Evolutionary conservation across 2,113 vertebrate genomes (phyloP), one percentile per base, ranked within the genome.

Genomic region (Channa argus): DNA sequence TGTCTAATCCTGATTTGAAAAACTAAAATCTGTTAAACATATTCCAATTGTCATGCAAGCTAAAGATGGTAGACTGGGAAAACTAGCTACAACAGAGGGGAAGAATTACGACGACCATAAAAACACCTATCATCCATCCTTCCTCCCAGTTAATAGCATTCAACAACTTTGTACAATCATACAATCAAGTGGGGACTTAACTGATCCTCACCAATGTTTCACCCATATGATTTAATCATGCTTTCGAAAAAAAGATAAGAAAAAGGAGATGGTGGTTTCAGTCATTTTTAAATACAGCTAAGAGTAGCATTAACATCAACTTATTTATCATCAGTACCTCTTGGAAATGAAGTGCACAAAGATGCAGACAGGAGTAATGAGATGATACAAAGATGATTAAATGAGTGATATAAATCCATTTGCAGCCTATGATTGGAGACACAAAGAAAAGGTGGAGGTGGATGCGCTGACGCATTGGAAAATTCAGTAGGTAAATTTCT

Each of bases 181-280:
- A 39, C 11, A 66, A 69, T 52, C 58, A 2, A 56, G 54, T 4
- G 44, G 78, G 10, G 52, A 77, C 44, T 15, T 74, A 65, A 71
- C 6, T 60, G 13, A 78, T 65, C 64, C 67, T 71, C n/a, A 45
- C 68, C 70, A 67, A 54, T 38, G 47, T 71, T 71, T 82, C 86
- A 90, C 83, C 80, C 85, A 85, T 81, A 85, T 86, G 88, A 85
- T 86, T 84, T 56, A 49, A 74, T 73, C 78, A 78, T 80, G 79
- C 56, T 74, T 24, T 24, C 24, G 60, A 84, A 53, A 52, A 52
- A 73, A 65, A 55, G 6, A 8, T 8, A 52, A 56, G 54, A 37
- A 54, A 61, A 41, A 24, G 45, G 52, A 66, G 64, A 71, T 52
- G 77, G 59, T 67, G 55, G 39, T 37, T 43, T 38, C 24, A 62